Evolutionary conservation across 1,140 invertebrate genomes (phyloP).

Genomic region (Ips nitidus): DNA sequence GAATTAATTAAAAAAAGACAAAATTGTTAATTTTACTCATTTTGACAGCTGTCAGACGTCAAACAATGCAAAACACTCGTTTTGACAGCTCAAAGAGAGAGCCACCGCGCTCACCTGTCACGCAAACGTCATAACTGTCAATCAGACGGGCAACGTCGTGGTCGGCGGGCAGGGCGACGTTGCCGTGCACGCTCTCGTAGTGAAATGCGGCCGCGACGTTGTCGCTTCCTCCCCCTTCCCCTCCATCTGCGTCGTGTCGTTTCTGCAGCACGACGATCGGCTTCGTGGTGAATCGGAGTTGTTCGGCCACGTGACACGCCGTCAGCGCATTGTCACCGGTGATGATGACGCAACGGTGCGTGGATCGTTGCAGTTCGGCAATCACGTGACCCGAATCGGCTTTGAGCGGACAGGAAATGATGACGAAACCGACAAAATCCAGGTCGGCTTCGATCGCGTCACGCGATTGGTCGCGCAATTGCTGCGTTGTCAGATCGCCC

Average conservation of each 20-base stretch:
- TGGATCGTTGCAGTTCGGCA: conserved; percentile 88
- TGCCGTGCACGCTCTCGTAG: conserved; percentile 3
- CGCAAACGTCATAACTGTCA: conserved; percentile 80
- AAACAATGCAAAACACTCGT: too few species aligned
- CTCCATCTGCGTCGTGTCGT: too few species aligned
- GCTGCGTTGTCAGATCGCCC: conserved; percentile 67
- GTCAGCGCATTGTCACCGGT: conserved; percentile 99
- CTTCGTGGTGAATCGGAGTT: conserved; percentile 86
- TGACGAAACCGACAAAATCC: conserved; percentile 95
- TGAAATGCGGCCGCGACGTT: conserved; percentile 43
- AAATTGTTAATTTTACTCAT: too few species aligned
- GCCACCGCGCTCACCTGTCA: conserved; percentile 49
- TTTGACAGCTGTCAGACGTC: too few species aligned
- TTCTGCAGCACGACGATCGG: conserved; percentile 32
- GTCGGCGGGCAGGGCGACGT: conserved; percentile 7
- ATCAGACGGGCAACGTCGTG: conserved; percentile 21
- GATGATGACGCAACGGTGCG: conserved; percentile 97
- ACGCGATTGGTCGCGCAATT: conserved; percentile 76
- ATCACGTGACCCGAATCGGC: conserved; percentile 91
- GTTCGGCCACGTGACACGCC: conserved; percentile 96
- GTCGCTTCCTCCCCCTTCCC: conserved; percentile 15
- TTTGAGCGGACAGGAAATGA: conserved; percentile 98
- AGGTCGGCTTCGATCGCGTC: conserved; percentile 88
- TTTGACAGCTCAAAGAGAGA: too few species aligned
- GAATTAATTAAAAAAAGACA: too few species aligned